Evolutionary conservation across 2,113 vertebrate genomes (phyloP).

Genomic region (Anhinga anhinga): DNA sequence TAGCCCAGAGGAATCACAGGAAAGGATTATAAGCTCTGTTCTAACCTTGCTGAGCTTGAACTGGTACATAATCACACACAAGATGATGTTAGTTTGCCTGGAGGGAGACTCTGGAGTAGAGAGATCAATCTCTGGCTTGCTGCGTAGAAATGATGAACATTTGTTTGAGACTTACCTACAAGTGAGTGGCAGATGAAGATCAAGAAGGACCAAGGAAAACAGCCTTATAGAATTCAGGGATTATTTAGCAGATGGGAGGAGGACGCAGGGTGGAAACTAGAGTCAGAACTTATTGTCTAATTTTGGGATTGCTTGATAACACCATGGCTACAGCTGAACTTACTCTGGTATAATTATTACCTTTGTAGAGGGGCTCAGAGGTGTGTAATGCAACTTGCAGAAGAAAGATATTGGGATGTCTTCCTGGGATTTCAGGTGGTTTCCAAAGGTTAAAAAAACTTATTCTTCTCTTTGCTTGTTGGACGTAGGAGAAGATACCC

Average conservation of each 20-base stretch:
- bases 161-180: not conserved
- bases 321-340: not conserved
- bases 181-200: not conserved
- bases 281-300: not conserved
- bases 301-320: not conserved
- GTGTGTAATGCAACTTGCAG: not conserved
- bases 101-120: not conserved
- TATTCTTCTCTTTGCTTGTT: not conserved
- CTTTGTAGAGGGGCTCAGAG: not conserved
- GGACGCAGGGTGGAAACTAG: not conserved
- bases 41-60: slow-evolving; percentile 9
- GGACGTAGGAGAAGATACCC: not conserved
- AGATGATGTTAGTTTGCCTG: not conserved
- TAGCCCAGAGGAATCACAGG: not conserved
- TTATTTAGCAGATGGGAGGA: not conserved
- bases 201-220: not conserved
- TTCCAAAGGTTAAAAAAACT: not conserved
- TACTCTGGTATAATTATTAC: not conserved
- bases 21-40: slow-evolving; percentile 1
- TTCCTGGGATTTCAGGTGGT: not conserved
- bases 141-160: not conserved
- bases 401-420: not conserved
- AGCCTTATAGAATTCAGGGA: not conserved
- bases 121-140: not conserved
- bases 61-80: not conserved